Evolutionary conservation across 2,113 vertebrate species (phyloP).

Genomic region (Catharus fuscescens): DNA sequence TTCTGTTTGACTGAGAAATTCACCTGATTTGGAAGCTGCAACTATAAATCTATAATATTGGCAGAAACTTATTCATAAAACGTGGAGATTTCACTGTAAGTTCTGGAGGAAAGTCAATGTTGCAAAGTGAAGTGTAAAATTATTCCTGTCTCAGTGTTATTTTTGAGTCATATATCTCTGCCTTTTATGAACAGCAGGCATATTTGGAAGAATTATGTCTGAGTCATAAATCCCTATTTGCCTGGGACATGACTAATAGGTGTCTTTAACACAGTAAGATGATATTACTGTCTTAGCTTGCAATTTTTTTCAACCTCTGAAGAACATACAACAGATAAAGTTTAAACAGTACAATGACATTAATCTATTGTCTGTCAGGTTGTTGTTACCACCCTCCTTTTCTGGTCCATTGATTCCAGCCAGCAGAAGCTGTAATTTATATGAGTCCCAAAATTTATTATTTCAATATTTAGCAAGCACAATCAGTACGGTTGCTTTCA

Average conservation of each 20-base stretch:
- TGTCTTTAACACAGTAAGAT: conserved; percentile 73
- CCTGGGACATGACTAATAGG: conserved; percentile 77
- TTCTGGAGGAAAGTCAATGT: conserved; percentile 71
- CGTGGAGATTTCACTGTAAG: conserved; percentile 39
- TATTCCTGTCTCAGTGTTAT: conserved; percentile 78
- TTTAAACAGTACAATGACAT: conserved; percentile 40
- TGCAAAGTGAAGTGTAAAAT: conserved; percentile 75
- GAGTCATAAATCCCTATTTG: conserved; percentile 81
- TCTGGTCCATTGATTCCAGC: neutral
- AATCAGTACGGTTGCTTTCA: neutral
- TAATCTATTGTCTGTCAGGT: conserved; percentile 43
- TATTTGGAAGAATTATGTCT: conserved; percentile 79
- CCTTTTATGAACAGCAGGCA: conserved; percentile 79
- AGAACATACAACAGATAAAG: conserved; percentile 51
- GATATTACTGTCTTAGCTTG: conserved; percentile 72
- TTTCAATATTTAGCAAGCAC: conserved; percentile 32
- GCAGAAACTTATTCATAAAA: conserved; percentile 70
- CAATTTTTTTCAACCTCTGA: conserved; percentile 64
- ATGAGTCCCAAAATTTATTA: neutral
- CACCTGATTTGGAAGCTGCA: conserved; percentile 59
- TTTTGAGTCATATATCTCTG: conserved; percentile 79
- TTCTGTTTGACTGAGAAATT: conserved; percentile 59
- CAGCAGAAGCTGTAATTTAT: conserved; percentile 27
- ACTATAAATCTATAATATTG: conserved; percentile 63
- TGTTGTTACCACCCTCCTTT: conserved; percentile 39